A percentile compares a stretch with the other conserved stretches of the same genome.
phyloP scores from a whole-genome alignment of 2,113 vertebrate species.

The Anoura caudifer region DNA sequence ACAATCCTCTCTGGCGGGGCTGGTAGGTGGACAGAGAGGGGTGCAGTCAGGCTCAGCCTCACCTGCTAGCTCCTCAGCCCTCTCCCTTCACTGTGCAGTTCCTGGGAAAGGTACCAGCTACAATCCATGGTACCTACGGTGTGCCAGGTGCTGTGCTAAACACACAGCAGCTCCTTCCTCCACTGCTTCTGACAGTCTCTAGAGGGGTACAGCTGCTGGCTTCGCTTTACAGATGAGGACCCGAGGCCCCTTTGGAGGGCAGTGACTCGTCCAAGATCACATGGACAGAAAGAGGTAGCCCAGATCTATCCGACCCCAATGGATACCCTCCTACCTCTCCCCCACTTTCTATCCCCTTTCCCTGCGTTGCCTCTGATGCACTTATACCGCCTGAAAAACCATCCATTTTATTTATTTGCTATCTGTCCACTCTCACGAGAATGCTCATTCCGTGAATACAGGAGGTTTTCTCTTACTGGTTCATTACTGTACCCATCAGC shows the following conservation, averaged over 20 bases:
- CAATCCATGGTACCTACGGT: fast-evolving
- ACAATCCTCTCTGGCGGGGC: constrained; percentile 91
- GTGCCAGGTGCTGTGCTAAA: background rate
- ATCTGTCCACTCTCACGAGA: background rate
- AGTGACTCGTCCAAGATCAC: background rate
- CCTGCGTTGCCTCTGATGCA: background rate
- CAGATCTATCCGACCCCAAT: background rate
- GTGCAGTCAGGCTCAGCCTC: background rate
- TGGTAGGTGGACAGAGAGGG: constrained; percentile 61
- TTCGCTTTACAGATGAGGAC: background rate
- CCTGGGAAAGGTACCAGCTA: background rate
- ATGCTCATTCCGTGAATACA: background rate
- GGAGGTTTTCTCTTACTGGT: background rate
- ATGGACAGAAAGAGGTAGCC: background rate
- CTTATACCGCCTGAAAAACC: background rate
- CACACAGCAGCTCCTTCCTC: background rate
- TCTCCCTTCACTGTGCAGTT: background rate
- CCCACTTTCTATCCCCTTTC: background rate
- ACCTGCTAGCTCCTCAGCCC: background rate
- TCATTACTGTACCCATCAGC: background rate
- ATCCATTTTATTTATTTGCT: background rate
- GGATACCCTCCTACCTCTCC: fast-evolving
- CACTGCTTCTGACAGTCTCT: background rate
- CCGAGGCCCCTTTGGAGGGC: background rate
- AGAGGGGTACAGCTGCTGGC: fast-evolving